A percentile compares a stretch with the other conserved stretches of the same genome.
phyloP scores from a whole-genome alignment of 30 jellyfish, hydroid and myxozoan genomes.

The Pseudorhiza aurosa region DNA sequence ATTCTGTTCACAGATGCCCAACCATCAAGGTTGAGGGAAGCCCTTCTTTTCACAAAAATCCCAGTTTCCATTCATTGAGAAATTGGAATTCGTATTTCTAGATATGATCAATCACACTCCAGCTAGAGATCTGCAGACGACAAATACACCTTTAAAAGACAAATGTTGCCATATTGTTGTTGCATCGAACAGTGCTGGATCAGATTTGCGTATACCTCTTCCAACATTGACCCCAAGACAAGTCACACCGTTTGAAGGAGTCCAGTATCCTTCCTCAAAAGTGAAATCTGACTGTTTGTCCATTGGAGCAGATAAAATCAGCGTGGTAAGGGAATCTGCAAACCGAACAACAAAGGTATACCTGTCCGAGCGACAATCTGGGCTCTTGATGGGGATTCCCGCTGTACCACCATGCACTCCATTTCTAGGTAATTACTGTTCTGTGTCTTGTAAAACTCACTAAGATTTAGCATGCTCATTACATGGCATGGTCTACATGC shows the following conservation, averaged over 20 bases:
- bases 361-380: conserved; percentile 55
- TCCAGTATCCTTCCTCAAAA: neutral
- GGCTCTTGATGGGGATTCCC: conserved; percentile 54
- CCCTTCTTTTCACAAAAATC: no score
- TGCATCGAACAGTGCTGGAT: neutral
- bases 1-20: no score
- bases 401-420: conserved; percentile 75
- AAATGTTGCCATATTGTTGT: neutral
- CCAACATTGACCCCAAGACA: conserved; percentile 22
- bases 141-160: no score
- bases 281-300: neutral
- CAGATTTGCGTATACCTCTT: conserved; percentile 14
- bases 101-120: no score
- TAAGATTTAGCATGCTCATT: neutral
- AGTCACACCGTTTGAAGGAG: neutral
- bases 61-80: no score
- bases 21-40: no score
- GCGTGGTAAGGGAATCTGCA: neutral
- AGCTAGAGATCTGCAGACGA: no score
- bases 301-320: neutral
- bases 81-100: no score
- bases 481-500: neutral
- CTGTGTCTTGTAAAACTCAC: neutral
- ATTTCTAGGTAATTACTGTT: conserved; percentile 53
- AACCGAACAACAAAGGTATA: conserved; percentile 18